These are phyloP conservation scores for Axea sp. DNA, from an alignment of 2,888 invertebrate species.

Conservation along the genomic window DNA sequence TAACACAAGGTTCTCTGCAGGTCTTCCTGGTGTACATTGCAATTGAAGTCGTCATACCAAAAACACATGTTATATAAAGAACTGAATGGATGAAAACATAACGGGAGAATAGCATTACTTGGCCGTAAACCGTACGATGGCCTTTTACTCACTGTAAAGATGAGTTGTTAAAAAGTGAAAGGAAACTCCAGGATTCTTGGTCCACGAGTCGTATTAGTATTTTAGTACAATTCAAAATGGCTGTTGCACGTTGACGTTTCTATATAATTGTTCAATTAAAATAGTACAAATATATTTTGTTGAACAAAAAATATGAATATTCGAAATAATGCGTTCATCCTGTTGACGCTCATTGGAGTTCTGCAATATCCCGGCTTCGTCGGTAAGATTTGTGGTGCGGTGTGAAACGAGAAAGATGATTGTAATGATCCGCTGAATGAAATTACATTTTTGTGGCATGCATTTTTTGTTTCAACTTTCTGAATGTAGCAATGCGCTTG, in stretches of 20 bases:
- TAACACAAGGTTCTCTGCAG: no score
- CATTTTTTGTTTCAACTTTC: no score
- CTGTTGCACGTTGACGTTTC: constrained; percentile 23
- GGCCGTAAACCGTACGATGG: constrained; percentile 12
- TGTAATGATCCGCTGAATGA: no score
- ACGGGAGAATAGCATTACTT: constrained; percentile 21
- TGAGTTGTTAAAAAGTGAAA: constrained; percentile 53
- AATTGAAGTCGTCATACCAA: no score
- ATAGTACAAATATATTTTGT: constrained; percentile 16
- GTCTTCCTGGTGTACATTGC: no score
- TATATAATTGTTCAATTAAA: constrained; percentile 27
- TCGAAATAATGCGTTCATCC: constrained; percentile 2
- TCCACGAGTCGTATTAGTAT: constrained; percentile 25
- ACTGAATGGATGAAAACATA: constrained; percentile 28
- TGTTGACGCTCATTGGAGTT: constrained; percentile 5
- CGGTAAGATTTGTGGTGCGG: constrained; percentile 34
- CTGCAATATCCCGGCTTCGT: constrained; percentile 10
- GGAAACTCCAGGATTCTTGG: constrained; percentile 10
- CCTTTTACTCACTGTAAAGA: constrained; percentile 43
- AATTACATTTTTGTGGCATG: no score
- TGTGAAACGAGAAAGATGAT: no score
- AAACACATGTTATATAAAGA: no score
- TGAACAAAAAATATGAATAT: constrained; percentile 20
- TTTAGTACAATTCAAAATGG: constrained; percentile 40
- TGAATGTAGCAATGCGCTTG: no score